These are phyloP conservation scores for Ammodramus savannarum DNA, from an alignment of 2,113 vertebrate genomes.

Conservation along the genomic window DNA sequence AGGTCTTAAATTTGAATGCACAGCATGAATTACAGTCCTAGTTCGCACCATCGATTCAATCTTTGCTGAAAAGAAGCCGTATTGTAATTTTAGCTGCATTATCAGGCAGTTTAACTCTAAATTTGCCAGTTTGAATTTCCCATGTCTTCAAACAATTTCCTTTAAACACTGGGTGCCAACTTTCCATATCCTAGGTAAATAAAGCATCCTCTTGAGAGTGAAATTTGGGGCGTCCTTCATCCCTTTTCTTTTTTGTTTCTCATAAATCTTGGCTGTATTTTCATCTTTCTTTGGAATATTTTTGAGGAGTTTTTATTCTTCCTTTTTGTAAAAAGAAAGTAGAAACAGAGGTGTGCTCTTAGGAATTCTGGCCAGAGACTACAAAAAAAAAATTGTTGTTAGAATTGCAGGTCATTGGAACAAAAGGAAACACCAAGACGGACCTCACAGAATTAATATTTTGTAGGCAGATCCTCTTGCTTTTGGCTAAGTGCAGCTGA, in stretches of 20 bases:
- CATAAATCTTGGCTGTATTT: not conserved
- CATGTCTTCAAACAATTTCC: not conserved
- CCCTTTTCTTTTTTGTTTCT: not conserved
- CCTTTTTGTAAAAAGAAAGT: not conserved
- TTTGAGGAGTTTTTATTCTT: rapidly evolving
- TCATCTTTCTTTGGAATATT: not conserved
- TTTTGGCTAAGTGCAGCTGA: not conserved
- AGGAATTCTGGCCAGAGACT: not conserved
- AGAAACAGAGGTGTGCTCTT: not conserved
- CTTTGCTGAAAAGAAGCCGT: not conserved
- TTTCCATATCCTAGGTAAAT: not conserved
- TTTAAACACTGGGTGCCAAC: not conserved
- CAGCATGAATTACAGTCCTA: not conserved
- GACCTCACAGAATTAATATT: not conserved
- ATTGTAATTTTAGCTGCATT: not conserved
- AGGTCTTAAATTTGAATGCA: not conserved
- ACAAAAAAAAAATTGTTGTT: not conserved
- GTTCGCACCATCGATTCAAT: not conserved
- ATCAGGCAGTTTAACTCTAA: not conserved
- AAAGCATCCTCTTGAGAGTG: not conserved
- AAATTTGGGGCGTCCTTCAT: not conserved
- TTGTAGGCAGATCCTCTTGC: not conserved
- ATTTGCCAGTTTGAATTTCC: not conserved
- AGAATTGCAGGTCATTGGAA: not conserved
- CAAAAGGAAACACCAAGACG: not conserved